A percentile compares a stretch with the other conserved stretches of the same genome.
These are phyloP conservation scores for Coilia nasus DNA, from an alignment of 2,797 vertebrate genomes.

Conservation along the genomic window DNA sequence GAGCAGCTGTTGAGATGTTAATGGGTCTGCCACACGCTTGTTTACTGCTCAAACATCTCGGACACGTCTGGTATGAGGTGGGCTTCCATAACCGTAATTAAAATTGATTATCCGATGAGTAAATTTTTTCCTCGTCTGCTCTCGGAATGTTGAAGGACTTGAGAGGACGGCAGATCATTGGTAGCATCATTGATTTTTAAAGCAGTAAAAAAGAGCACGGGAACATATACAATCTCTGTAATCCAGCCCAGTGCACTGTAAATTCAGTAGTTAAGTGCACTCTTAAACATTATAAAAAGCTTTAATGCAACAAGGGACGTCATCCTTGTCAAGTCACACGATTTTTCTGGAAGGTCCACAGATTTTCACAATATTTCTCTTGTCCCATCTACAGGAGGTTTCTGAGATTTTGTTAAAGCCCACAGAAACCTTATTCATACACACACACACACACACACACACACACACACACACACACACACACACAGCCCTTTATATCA, in stretches of 20 bases:
- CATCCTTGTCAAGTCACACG: no score
- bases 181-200: conserved; percentile 1
- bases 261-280: neutral
- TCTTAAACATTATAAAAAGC: neutral
- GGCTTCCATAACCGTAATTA: conserved; percentile 51
- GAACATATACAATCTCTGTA: neutral
- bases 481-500: no score
- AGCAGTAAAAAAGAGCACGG: neutral
- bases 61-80: conserved; percentile 40
- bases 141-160: conserved; percentile 23
- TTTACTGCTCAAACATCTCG: conserved; percentile 42
- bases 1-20: conserved; percentile 26
- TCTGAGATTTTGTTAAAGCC: no score
- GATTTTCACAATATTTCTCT: no score
- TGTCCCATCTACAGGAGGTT: no score
- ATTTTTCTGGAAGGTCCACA: no score
- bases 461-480: no score
- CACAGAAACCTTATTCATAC: no score
- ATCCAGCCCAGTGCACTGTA: neutral
- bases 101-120: conserved; percentile 52
- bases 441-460: no score
- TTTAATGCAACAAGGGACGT: no score
- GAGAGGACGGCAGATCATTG: conserved; percentile 38
- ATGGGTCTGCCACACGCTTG: conserved; percentile 44
- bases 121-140: conserved; percentile 37